Base-by-base conservation (phyloP, 2,888 invertebrate genomes). In the Achlya flavicornis region DNA sequence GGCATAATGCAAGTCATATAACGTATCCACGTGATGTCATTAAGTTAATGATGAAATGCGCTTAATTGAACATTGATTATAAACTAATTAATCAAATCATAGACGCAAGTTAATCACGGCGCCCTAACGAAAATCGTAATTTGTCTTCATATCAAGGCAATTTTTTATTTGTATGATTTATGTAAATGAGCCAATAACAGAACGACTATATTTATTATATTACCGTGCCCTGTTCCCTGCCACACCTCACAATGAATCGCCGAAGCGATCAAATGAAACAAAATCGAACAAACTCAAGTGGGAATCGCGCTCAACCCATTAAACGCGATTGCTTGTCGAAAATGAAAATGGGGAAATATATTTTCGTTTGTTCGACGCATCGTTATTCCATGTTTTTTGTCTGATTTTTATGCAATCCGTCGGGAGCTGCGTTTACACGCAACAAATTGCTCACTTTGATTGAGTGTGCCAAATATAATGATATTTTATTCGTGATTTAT, bases 251-350 rank as follows among this genome's bases (percentile, higher is more conserved):
- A 73, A 78, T 85, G 83, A 85, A 85, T 87, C 81, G 85, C 63
- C 80, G 78, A 78, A 85, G 83, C 86, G 82, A 88, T 90, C 86
- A 85, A 90, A 89, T 88, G 87, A 86, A 89, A 90, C 87, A 88
- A 89, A 89, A 88, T 89, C 83, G 88, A 86, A 90, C 87, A 84
- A 87, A 90, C 84, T 89, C 89, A 92, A 91, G 92, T 88, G 92
- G 90, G 91, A 90, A 88, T 91, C 88, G 86, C 77, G 83, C 82
- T 87, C 84, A 88, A 88, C 87, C 91, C 88, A 92, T 92, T 91
- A 89, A 91, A 88, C 84, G 82, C 88, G 89, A 90, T 89, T 90
- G 90, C 90, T 91, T 91, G 91, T 91, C 91, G 87, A 90, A 92
- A 91, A 92, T 92, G 87, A 91, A 91, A 91, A 91, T 85, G 86